Evolutionary conservation across 2,797 vertebrate species (phyloP), one percentile per base, ranked within the genome.

Genomic region (Chaetophractus vellerosus): DNA sequence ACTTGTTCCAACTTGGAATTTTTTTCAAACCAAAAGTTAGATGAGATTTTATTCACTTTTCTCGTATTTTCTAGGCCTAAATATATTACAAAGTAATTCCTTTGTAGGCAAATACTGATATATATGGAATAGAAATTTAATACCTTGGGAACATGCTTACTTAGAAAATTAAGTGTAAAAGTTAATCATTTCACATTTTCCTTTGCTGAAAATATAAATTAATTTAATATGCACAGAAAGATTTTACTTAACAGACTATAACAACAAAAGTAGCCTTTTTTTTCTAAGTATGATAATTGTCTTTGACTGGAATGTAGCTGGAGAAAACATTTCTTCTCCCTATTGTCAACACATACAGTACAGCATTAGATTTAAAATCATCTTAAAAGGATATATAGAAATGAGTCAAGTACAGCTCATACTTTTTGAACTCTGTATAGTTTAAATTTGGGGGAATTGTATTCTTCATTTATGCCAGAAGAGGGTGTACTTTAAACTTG

Each of bases 131-230:
- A 72, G 55, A 80, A 93, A 69, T 52, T 66, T 87, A 79, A 79
- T 61, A 88, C 3, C 10, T 82, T 86, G 52, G 31, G 24, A 6
- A 66, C 33, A 50, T 94, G 24, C 19, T 72, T 84, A 61, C n/a
- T 78, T 7, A 23, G 68, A 71, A 88, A 94, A 95, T 94, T 33
- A 78, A 84, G 12, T 88, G 1, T 90, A 71, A 90, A 92, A 90
- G 5, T 88, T 31, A 92, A 12, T 63, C 7, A 31, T 78, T 90
- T 89, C 26, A 64, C 2, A 80, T 92, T 93, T 93, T 23, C 90
- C 31, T 85, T 94, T 95, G 45, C 31, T 95, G 83, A 94, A 95
- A 97, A 57, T 83, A 50, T 89, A 71, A 93, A 66, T 91, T 96
- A 45, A 57, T 71, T 59, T 96, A 64, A 81, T 92, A 33, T 64